Conservation (phyloP, 1,140 invertebrate genomes). For the Brachionus rotundiformis region DNA sequence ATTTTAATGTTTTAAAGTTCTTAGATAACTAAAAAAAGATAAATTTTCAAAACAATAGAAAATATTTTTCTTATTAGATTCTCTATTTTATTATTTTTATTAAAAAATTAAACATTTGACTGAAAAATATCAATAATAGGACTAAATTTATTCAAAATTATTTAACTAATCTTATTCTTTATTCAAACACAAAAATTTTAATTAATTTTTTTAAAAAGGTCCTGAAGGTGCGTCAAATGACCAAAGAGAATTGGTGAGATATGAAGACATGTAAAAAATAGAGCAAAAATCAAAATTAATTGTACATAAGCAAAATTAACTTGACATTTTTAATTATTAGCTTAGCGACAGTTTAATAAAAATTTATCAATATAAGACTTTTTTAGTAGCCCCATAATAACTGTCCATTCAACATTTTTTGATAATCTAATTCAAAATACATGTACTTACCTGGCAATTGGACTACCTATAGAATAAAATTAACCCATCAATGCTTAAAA, state of each 20-base stretch:
- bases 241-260: background rate
- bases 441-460: background rate
- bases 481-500: slow-evolving; percentile 18
- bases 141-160: too few species aligned
- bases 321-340: background rate
- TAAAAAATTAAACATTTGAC: too few species aligned
- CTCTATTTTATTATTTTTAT: too few species aligned
- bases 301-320: background rate
- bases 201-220: background rate
- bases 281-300: background rate
- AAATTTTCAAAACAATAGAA: too few species aligned
- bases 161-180: too few species aligned
- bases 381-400: background rate
- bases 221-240: background rate
- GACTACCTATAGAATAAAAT: slow-evolving; percentile 11
- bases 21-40: too few species aligned
- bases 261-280: slow-evolving; percentile 7
- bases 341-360: background rate
- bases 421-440: background rate
- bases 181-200: too few species aligned
- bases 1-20: too few species aligned
- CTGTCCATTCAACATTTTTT: background rate
- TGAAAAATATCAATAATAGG: too few species aligned
- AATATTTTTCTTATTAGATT: too few species aligned
- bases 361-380: too few species aligned